Base-by-base conservation (phyloP, 2,888 invertebrate species). In the Shargacucullia verbasci region DNA sequence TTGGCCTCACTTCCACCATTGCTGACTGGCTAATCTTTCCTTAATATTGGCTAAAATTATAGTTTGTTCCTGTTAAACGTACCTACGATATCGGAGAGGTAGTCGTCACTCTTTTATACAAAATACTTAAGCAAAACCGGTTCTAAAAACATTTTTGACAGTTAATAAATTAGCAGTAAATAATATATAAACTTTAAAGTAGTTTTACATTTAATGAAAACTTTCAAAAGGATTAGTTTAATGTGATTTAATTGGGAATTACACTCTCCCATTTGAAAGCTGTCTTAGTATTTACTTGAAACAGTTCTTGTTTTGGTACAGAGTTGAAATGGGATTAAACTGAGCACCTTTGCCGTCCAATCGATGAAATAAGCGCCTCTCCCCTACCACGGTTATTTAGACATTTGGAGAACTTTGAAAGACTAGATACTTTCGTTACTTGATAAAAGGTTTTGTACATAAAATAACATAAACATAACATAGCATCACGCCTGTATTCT, bases 311-410 rank as follows among this genome's bases (percentile, higher is more conserved):
- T 65, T 62, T 73, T 60, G 53, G 55, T 68, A 61, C 35, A 58
- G 62, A 65, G 62, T 59, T 39, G 56, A 62, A 72, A 66, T 66
- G 58, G 66, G 59, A 74, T 74, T 74, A 69, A 69, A 69, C 60
- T 60, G 58, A 67, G 55, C 49, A 49, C 69, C 66, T 49, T 31
- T 41, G 27, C 47, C 44, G 29, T 52, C 35, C 55, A 70, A 70
- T 70, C 56, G 70, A 70, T 67, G 60, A 54, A 63, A 50, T 62
- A 52, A 63, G 59, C 57, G 44, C 39, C 43, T 44, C 27, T 29
- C 68, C 61, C 70, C 57, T 68, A 68, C 70, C 46, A 65, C 43
- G 40, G 47, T 40, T 33, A 50, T 50, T 48, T 54, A 57, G 40
- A 54, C 53, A 68, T 50, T 52, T 53, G 34, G 37, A 33, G 15